Base-by-base conservation (phyloP, 1,140 invertebrate species). In the Pomacea maculata region DNA sequence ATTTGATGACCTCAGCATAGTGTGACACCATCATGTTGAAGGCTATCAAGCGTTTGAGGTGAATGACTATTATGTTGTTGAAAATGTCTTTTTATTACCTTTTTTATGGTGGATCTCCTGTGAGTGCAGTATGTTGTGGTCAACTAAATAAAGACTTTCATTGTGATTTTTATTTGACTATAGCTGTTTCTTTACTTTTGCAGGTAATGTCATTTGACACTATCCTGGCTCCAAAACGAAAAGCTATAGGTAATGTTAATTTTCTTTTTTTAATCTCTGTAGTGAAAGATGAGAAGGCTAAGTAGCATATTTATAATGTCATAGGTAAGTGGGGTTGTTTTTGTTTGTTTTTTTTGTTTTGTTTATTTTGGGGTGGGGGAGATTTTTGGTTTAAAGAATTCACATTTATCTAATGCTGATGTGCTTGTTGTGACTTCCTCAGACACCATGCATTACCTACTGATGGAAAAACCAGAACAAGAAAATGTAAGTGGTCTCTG, bases 401-500 rank as follows among this genome's bases (percentile, higher is more conserved):
- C 11, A 34, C 11, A 12, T 34, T 25, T 70, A 11, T 70, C 1
- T 25, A 15, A 70, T 70, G 67, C 29, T 25, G 12, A 12, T 70
- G 67, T 9, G 1, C 12, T 25, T 25, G 0, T 25, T 76, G 17
- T 71, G 76, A 78, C 52, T 83, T 75, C 86, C 84, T 65, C 83
- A 91, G 90, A 79, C 78, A 84, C 89, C 0, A 94, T 98, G 90
- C 95, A 94, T 67, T 95, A 96, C 84, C 89, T 99, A 14, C 90
- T 99, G 19, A 93, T 94, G 76, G 94, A 93, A 76, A 96, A 97
- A 89, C 94, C 96, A 0, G 97, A 99, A 90, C 95, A 97, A 90
- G 97, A 99, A 91, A 94, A 95, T 91, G 94, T 95, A 91, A 90
- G 88, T 85, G 19, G 0, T 52, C 45, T 10, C 9, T n/a, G 61